A percentile compares a stretch with the other conserved stretches of the same genome.
Evolutionary conservation across 2,797 vertebrate genomes (phyloP).

Genomic region (Remorina albescens): DNA sequence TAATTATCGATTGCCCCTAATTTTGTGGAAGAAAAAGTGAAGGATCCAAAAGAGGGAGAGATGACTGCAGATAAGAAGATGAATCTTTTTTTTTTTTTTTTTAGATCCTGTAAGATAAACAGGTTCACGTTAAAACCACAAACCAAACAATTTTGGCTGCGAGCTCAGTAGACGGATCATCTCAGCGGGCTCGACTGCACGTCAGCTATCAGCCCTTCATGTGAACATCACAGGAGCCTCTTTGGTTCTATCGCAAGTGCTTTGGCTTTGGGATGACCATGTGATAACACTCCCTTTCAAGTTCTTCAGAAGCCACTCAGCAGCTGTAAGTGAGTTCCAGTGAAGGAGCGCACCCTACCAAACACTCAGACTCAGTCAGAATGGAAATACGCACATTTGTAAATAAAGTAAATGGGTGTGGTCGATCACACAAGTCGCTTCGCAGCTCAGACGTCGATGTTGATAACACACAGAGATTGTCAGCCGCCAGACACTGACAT

Average conservation of each 20-base stretch:
- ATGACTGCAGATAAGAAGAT: slow-evolving; percentile 24
- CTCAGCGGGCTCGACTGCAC: slow-evolving; percentile 16
- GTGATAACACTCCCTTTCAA: slow-evolving; percentile 73
- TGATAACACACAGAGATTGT: slow-evolving; percentile 13
- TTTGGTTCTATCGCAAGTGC: slow-evolving; percentile 50
- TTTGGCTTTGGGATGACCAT: slow-evolving; percentile 67
- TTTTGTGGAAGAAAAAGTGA: slow-evolving; percentile 31
- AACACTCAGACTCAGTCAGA: slow-evolving; percentile 33
- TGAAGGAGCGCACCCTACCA: slow-evolving; percentile 25
- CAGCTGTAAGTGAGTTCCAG: slow-evolving; percentile 57
- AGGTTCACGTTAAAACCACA: slow-evolving; percentile 44
- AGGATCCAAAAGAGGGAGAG: slow-evolving; percentile 22
- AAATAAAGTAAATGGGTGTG: slow-evolving; percentile 23
- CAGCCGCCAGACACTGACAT: neutral
- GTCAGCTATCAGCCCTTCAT: slow-evolving; percentile 31
- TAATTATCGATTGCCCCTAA: slow-evolving; percentile 47
- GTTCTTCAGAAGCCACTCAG: slow-evolving; percentile 68
- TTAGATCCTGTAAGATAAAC: too few relatives aligned
- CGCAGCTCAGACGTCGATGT: slow-evolving; percentile 8
- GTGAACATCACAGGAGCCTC: slow-evolving; percentile 58
- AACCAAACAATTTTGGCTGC: slow-evolving; percentile 29
- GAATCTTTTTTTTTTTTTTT: too few relatives aligned
- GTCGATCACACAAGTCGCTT: slow-evolving; percentile 20
- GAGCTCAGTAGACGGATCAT: slow-evolving; percentile 11
- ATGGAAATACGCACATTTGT: slow-evolving; percentile 20